These are phyloP conservation scores for Sebastes diaconus DNA, from an alignment of 2,797 vertebrate species.

Conservation along the genomic window DNA sequence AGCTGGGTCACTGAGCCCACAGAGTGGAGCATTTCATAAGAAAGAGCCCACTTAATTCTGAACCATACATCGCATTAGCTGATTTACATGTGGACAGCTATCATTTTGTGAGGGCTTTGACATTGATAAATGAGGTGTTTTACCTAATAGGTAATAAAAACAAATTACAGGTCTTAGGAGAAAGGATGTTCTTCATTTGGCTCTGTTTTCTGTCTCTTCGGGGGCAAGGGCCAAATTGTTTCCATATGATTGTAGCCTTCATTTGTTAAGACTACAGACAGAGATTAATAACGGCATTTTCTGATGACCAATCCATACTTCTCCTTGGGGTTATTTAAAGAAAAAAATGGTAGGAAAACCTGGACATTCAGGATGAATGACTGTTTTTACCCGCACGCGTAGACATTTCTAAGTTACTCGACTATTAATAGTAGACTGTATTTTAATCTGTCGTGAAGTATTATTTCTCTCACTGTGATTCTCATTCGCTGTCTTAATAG, in stretches of 20 bases:
- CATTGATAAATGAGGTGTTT: constrained; percentile 89
- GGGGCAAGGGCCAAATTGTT: constrained; percentile 80
- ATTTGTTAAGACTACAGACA: constrained; percentile 78
- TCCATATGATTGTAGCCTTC: constrained; percentile 84
- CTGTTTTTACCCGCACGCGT: not conserved
- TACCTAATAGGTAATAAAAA: constrained; percentile 88
- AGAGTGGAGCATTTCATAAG: constrained; percentile 86
- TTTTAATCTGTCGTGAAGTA: constrained; percentile 10
- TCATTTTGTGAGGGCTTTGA: constrained; percentile 84
- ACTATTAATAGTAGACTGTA: constrained; percentile 1
- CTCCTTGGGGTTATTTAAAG: constrained; percentile 43
- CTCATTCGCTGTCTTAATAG: constrained; percentile 39
- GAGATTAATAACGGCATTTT: constrained; percentile 78
- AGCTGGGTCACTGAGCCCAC: constrained; percentile 84
- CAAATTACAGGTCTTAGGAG: constrained; percentile 85
- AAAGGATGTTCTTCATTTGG: constrained; percentile 86
- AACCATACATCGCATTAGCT: constrained; percentile 85
- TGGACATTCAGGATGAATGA: constrained; percentile 25
- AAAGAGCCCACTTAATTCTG: constrained; percentile 87
- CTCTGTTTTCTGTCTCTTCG: constrained; percentile 83
- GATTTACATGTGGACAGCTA: constrained; percentile 89
- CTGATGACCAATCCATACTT: constrained; percentile 69
- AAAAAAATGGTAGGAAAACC: constrained; percentile 31
- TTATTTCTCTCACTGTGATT: constrained; percentile 26
- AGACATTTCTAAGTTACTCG: constrained; percentile 6